These are phyloP conservation scores for Amblyopsis hoosieri DNA, from an alignment of 2,797 vertebrate species.

Conservation along the genomic window DNA sequence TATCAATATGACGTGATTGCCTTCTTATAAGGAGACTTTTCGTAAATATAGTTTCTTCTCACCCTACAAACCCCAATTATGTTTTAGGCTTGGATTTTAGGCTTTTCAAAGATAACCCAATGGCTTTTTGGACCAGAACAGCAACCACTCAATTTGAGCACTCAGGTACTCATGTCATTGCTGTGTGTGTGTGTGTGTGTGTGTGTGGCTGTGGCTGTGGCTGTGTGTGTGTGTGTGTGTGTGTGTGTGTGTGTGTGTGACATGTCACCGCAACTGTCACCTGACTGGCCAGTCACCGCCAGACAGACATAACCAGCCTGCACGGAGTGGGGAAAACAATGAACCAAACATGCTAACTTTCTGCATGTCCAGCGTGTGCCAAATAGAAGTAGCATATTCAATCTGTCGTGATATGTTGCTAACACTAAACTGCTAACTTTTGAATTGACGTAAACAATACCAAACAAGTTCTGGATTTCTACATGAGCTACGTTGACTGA, in stretches of 20 bases:
- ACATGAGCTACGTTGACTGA: too few relatives aligned
- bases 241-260: neutral
- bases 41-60: slow-evolving; percentile 70
- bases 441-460: too few relatives aligned
- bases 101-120: slow-evolving; percentile 99
- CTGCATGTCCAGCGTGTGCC: slow-evolving; percentile 72
- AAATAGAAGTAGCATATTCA: slow-evolving; percentile 16
- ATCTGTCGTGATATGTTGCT: too few relatives aligned
- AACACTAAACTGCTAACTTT: too few relatives aligned
- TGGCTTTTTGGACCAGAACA: slow-evolving; percentile 97
- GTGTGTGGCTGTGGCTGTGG: too few relatives aligned
- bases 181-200: slow-evolving; percentile 35
- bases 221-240: neutral
- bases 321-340: slow-evolving; percentile 67
- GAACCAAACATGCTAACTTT: slow-evolving; percentile 47
- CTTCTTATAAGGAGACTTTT: slow-evolving; percentile 27
- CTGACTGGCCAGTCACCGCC: slow-evolving; percentile 50
- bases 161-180: slow-evolving; percentile 89
- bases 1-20: slow-evolving; percentile 19
- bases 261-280: neutral
- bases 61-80: slow-evolving; percentile 78
- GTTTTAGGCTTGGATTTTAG: slow-evolving; percentile 99
- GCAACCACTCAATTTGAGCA: slow-evolving; percentile 87
- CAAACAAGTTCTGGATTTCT: neutral
- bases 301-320: slow-evolving; percentile 77